Percentiles rank a stretch among this genome's conserved stretches.
Conservation (phyloP, 2,797 vertebrate species). For the Aratinga solstitialis region DNA sequence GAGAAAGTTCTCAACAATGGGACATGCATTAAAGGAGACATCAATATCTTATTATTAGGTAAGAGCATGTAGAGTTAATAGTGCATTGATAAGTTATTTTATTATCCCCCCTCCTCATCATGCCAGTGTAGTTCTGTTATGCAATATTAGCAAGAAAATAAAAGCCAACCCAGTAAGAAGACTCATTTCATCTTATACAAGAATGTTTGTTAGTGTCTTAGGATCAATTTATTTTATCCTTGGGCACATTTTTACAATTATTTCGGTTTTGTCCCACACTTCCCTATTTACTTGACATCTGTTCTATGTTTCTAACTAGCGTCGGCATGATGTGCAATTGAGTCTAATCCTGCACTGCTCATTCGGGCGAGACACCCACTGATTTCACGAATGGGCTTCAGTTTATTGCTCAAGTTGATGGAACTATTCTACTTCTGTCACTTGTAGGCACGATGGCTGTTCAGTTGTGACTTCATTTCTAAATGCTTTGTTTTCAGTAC, state of each 20-base stretch:
- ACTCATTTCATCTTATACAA: slow-evolving; percentile 61
- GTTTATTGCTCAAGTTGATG: slow-evolving; percentile 12
- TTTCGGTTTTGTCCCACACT: slow-evolving; percentile 58
- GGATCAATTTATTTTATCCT: slow-evolving; percentile 69
- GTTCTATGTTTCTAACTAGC: slow-evolving; percentile 42
- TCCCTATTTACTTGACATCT: slow-evolving; percentile 66
- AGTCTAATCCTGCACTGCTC: slow-evolving; percentile 52
- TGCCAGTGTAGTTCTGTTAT: slow-evolving; percentile 58
- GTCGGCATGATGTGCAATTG: background rate
- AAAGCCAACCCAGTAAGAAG: slow-evolving; percentile 62
- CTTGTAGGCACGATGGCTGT: background rate
- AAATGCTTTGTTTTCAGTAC: slow-evolving; percentile 7
- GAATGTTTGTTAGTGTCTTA: slow-evolving; percentile 66
- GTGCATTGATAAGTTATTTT: slow-evolving; percentile 79
- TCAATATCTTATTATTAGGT: slow-evolving; percentile 87
- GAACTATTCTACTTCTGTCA: slow-evolving; percentile 51
- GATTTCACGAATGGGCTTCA: slow-evolving; percentile 41
- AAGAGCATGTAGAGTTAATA: slow-evolving; percentile 74
- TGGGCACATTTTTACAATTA: slow-evolving; percentile 68
- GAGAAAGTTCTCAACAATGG: slow-evolving; percentile 81
- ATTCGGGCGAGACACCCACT: background rate
- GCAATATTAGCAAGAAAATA: slow-evolving; percentile 77
- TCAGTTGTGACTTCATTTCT: slow-evolving; percentile 20
- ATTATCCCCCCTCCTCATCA: slow-evolving; percentile 68
- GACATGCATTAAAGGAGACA: slow-evolving; percentile 81